Evolutionary conservation across 2,797 vertebrate genomes (phyloP).

Genomic region (Sparidentex hasta): DNA sequence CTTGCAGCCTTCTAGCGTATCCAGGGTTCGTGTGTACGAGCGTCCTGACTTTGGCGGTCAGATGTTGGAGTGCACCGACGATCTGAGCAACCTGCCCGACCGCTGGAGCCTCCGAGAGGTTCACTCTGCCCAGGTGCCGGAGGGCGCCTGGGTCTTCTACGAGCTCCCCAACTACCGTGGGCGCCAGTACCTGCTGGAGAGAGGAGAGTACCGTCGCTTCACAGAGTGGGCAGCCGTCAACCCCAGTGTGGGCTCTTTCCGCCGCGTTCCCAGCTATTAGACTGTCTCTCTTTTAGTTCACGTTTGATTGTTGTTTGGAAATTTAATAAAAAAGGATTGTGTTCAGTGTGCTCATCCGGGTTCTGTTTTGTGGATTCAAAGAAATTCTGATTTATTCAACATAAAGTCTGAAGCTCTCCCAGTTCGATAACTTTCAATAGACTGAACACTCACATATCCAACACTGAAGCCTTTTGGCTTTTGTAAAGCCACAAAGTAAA

Average conservation of each 20-base stretch:
- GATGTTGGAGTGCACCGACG: conserved; percentile 58
- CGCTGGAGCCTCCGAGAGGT: conserved; percentile 50
- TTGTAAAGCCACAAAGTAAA: not conserved
- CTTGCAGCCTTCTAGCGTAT: conserved; percentile 67
- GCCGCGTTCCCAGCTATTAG: conserved; percentile 40
- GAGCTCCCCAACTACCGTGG: conserved; percentile 67
- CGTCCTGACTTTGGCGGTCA: conserved; percentile 57
- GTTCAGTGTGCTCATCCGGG: conserved; percentile 19
- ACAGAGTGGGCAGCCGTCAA: conserved; percentile 72
- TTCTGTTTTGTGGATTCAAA: not conserved
- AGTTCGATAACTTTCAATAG: not conserved
- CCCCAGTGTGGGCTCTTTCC: conserved; percentile 63
- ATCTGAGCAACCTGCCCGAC: conserved; percentile 37
- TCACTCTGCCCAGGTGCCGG: conserved; percentile 62
- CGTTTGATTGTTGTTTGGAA: conserved; percentile 38
- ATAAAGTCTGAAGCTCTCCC: not conserved
- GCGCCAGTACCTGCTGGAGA: conserved; percentile 77
- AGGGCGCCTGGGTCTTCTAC: conserved; percentile 66
- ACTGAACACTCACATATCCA: not conserved
- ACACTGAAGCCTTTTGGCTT: not conserved
- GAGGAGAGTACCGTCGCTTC: conserved; percentile 69
- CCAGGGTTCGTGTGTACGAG: conserved; percentile 62
- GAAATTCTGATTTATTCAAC: not conserved
- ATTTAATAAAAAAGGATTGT: conserved; percentile 60
- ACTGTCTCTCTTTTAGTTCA: conserved; percentile 22